phyloP scores from a whole-genome alignment of 2,797 vertebrate genomes.

The Lepilemur ruficaudatus region DNA sequence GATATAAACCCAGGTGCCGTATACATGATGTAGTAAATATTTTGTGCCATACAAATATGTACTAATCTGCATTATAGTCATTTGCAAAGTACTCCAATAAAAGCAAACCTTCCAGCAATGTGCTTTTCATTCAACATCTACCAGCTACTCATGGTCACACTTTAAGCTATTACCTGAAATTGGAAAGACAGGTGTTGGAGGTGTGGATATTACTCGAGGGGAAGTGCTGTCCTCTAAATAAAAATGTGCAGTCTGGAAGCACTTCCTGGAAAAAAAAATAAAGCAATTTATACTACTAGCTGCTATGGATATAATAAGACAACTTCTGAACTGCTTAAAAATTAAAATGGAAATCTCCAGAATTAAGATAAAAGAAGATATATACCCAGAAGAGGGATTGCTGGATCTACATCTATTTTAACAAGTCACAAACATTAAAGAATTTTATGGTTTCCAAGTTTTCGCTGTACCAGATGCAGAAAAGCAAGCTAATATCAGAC shows the following conservation, averaged over 20 bases:
- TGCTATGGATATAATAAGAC: not conserved
- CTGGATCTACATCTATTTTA: slow-evolving; percentile 21
- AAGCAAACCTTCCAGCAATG: not conserved
- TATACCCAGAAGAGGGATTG: not conserved
- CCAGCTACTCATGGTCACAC: slow-evolving; percentile 31
- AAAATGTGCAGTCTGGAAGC: slow-evolving; percentile 99
- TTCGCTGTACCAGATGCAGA: slow-evolving; percentile 74
- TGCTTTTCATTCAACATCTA: slow-evolving; percentile 41
- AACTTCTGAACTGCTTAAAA: not conserved
- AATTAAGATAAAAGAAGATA: not conserved
- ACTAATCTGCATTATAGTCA: not conserved
- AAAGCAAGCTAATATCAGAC: slow-evolving; percentile 63
- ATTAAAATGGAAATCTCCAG: slow-evolving; percentile 30
- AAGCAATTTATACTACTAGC: slow-evolving; percentile 25
- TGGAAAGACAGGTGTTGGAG: slow-evolving; percentile 86
- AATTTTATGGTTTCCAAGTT: slow-evolving; percentile 28
- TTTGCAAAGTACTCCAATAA: not conserved
- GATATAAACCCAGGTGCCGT: not conserved
- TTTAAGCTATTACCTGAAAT: slow-evolving; percentile 89
- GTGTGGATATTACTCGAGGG: slow-evolving; percentile 90
- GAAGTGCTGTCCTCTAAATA: slow-evolving; percentile 95
- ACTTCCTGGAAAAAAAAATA: slow-evolving; percentile 87
- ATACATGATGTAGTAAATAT: not conserved
- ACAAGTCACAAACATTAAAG: not conserved
- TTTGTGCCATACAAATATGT: not conserved